Conservation (phyloP, 2,888 invertebrate genomes). For the Drosophila leonis region DNA sequence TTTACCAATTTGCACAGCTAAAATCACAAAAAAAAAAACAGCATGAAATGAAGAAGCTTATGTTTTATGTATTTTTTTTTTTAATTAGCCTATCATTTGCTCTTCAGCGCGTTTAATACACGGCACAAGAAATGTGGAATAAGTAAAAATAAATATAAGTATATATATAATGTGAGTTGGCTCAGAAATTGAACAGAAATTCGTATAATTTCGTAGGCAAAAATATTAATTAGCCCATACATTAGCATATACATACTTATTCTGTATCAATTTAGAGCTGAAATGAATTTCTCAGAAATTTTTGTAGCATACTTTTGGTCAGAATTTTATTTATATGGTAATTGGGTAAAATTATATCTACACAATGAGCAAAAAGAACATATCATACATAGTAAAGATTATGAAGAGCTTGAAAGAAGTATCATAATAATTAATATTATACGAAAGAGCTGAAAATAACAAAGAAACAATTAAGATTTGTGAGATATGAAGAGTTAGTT, state of each 20-base stretch:
- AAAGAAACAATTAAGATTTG: no score
- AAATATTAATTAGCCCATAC: neutral
- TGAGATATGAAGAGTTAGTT: no score
- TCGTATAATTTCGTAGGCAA: neutral
- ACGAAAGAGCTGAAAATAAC: no score
- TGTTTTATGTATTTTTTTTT: conserved; percentile 34
- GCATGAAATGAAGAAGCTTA: conserved; percentile 37
- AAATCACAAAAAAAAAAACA: conserved; percentile 20
- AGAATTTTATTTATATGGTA: neutral
- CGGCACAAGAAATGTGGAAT: neutral
- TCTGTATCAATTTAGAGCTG: neutral
- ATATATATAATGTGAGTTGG: neutral
- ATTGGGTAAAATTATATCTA: neutral
- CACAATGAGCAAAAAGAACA: no score
- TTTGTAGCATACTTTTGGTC: neutral
- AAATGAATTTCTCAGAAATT: neutral
- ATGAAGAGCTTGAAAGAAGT: no score
- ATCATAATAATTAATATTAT: no score
- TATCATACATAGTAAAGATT: no score
- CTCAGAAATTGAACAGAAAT: neutral
- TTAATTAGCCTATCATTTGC: conserved; percentile 68
- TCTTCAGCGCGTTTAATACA: conserved; percentile 32
- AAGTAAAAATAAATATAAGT: neutral
- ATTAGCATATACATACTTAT: no score
- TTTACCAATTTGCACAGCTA: conserved; percentile 57